Percentiles rank a stretch among this genome's conserved stretches.
These are phyloP conservation scores for Aplodontia rufa DNA, from an alignment of 2,113 vertebrate genomes.

Conservation along the genomic window DNA sequence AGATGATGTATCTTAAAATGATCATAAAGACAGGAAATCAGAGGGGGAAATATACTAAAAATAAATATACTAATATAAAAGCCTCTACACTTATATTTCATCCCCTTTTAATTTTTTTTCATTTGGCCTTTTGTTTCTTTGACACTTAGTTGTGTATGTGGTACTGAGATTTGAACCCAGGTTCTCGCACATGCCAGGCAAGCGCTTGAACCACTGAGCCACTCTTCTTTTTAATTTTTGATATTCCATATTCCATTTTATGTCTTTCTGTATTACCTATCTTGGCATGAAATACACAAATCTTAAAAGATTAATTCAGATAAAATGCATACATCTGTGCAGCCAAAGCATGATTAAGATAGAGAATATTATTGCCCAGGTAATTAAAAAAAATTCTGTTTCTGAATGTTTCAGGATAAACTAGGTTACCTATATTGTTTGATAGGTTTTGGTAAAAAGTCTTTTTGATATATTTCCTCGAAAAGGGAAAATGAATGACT, in stretches of 20 bases:
- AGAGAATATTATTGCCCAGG: background rate
- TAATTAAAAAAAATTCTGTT: background rate
- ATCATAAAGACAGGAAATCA: background rate
- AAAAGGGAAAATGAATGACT: background rate
- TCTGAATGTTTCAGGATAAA: constrained; percentile 13
- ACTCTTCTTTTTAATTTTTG: background rate
- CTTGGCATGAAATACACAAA: background rate
- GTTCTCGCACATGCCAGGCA: too few species aligned
- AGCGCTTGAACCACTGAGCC: too few species aligned
- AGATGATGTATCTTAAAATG: background rate
- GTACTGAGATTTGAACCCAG: too few species aligned
- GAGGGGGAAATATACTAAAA: background rate
- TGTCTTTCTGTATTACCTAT: background rate
- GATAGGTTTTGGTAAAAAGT: background rate
- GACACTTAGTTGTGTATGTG: too few species aligned
- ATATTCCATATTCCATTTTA: background rate
- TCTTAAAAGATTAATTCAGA: background rate
- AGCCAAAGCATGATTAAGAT: background rate
- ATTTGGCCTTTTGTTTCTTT: too few species aligned
- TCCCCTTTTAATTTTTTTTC: background rate
- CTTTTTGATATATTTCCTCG: background rate
- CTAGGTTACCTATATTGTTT: background rate
- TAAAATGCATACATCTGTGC: background rate
- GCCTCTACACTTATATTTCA: background rate
- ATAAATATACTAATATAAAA: background rate